Percentiles rank a stretch among this genome's conserved stretches.
Evolutionary conservation across 2,113 vertebrate genomes (phyloP).

Genomic region (Oncorhynchus tshawytscha): DNA sequence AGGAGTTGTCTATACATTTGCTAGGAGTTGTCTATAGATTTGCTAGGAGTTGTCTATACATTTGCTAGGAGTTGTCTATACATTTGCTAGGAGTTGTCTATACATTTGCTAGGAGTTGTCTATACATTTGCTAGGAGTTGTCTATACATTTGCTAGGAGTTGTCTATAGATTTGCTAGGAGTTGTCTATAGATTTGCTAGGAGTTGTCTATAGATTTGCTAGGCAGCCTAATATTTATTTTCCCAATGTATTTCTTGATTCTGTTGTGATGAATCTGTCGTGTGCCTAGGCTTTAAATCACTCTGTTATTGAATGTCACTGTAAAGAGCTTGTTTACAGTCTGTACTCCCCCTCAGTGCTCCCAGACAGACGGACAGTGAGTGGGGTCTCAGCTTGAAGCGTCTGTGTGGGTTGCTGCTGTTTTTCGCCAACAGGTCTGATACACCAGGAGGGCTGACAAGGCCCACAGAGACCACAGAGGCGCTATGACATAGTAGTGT

Average conservation of each 20-base stretch:
- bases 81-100: no score
- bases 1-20: no score
- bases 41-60: no score
- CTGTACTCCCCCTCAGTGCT: constrained; percentile 27
- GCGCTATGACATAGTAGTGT: constrained; percentile 3
- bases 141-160: no score
- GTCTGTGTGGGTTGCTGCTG: neutral
- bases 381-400: constrained; percentile 4
- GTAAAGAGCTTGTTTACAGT: constrained; percentile 36
- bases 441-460: constrained; percentile 26
- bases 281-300: constrained; percentile 31
- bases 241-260: constrained; percentile 22
- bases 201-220: no score
- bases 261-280: constrained; percentile 18
- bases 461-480: constrained; percentile 8
- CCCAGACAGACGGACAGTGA: neutral
- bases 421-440: constrained; percentile 47
- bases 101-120: no score
- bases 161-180: no score
- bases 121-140: no score
- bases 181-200: no score
- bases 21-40: no score
- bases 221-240: neutral
- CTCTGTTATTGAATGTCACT: constrained; percentile 29
- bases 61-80: no score